Conservation (phyloP, 2,888 invertebrate species). For the Deladenus siricidicola region DNA sequence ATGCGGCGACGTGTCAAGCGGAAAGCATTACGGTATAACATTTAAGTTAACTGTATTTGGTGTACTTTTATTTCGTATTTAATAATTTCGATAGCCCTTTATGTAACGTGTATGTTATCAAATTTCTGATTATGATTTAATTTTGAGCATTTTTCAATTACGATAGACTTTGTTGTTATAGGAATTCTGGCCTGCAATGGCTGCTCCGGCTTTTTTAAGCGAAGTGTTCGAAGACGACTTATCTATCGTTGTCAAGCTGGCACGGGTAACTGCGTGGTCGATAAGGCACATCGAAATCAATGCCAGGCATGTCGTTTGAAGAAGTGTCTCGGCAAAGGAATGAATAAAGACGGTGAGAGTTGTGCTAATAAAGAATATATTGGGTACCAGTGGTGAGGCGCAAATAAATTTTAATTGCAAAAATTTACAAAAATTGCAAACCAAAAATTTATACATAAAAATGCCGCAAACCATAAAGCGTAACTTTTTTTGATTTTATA, state of each 20-base stretch:
- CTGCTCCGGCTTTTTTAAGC: slow-evolving; percentile 96
- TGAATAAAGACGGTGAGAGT: slow-evolving; percentile 99
- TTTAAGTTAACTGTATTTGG: no score
- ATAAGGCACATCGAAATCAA: slow-evolving; percentile 96
- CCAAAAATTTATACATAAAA: not conserved
- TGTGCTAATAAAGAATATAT: no score
- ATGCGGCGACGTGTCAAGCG: slow-evolving; percentile 49
- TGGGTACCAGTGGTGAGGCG: no score
- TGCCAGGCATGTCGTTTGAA: slow-evolving; percentile 96
- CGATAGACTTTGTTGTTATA: not conserved
- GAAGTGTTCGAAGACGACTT: slow-evolving; percentile 58
- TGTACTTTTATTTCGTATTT: no score
- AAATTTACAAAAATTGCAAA: no score
- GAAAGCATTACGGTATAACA: slow-evolving; percentile 49
- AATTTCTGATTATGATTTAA: no score
- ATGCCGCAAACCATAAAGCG: no score
- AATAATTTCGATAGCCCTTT: no score
- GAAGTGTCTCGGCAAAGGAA: slow-evolving; percentile 95
- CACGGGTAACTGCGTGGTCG: slow-evolving; percentile 90
- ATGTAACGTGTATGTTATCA: no score
- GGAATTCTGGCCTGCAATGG: slow-evolving; percentile 91
- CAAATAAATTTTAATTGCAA: no score
- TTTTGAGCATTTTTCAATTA: no score
- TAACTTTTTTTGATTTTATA: no score
- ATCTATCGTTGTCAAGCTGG: slow-evolving; percentile 77